Evolutionary conservation across 2,797 vertebrate genomes (phyloP).

Genomic region (Threskiornis aethiopicus): DNA sequence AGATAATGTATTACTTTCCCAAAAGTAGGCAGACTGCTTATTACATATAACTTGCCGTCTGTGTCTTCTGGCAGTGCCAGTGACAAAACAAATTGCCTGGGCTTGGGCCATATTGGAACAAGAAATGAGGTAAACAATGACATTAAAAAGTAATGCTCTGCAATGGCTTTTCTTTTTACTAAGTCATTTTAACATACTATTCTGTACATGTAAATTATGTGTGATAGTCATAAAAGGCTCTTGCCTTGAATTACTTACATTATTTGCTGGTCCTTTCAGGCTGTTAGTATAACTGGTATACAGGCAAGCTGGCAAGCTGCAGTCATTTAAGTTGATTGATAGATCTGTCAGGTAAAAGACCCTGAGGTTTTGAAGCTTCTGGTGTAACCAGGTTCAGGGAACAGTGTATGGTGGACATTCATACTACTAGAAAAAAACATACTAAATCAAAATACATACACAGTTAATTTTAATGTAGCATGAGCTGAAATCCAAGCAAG

Average conservation of each 20-base stretch:
- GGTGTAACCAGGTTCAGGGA: neutral
- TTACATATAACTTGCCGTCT: neutral
- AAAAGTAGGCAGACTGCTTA: conserved; percentile 21
- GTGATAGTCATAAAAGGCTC: neutral
- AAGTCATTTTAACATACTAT: neutral
- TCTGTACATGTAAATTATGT: neutral
- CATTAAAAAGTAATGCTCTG: conserved; percentile 40
- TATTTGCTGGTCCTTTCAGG: neutral
- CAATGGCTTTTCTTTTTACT: conserved; percentile 5
- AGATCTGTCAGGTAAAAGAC: neutral
- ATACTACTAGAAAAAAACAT: neutral
- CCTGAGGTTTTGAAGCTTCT: neutral
- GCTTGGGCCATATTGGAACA: neutral
- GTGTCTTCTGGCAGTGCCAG: conserved; percentile 19
- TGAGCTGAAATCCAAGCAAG: neutral
- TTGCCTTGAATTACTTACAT: neutral
- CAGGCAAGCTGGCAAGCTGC: neutral
- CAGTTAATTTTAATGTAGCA: neutral
- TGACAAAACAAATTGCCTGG: conserved; percentile 30
- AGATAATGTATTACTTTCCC: neutral
- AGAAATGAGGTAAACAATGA: conserved; percentile 29
- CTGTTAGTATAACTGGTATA: neutral
- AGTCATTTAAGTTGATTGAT: neutral
- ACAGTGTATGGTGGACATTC: neutral
- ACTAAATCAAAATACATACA: neutral